Evolutionary conservation across 1,140 invertebrate species (phyloP), one percentile per base, ranked within the genome.

Genomic region (Leptinotarsa lineolata): DNA sequence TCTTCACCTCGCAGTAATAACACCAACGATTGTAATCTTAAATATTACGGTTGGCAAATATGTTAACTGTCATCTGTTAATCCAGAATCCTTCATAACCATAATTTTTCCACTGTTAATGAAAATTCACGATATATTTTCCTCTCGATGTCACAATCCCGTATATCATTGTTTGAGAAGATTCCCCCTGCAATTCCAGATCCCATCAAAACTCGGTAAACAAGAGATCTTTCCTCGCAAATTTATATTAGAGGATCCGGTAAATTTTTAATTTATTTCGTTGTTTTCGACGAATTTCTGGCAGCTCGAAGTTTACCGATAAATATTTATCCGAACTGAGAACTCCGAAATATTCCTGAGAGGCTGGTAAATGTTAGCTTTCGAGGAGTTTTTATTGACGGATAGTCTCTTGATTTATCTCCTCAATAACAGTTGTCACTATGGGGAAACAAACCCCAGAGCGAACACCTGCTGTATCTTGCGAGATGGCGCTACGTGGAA

Each of bases 261-360:
- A 65, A 39, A 65, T 65, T 22, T 65, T 65, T 65, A 65, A 65
- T 65, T 65, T 65, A 65, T 65, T 21, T 65, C 22, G 16, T 65
- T 65, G 63, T 65, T 65, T 65, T 65, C 63, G 63, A 15, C 48
- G 48, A 54, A 18, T 54, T 22, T 65, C 63, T 39, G 20, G 15
- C 63, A 24, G 61, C 61, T 30, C 61, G 24, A 54, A 54, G 48
- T 54, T 54, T 54, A 54, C 48, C 48, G 48, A 54, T 54, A 54
- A 54, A 54, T 54, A 54, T 54, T 54, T 54, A 54, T 54, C 48
- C 48, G 4, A 54, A 54, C 48, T 54, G n/a, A 54, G 48, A 18
- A 54, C n/a, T 18, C 48, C 48, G 48, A 16, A 54, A 54, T 54
- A 13, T 54, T 16, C n/a, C 15, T 15, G 48, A 21, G 61, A 30